Evolutionary conservation across 2,888 invertebrate species (phyloP), one percentile per base, ranked within the genome.

Genomic region (Amphipoea lucens): DNA sequence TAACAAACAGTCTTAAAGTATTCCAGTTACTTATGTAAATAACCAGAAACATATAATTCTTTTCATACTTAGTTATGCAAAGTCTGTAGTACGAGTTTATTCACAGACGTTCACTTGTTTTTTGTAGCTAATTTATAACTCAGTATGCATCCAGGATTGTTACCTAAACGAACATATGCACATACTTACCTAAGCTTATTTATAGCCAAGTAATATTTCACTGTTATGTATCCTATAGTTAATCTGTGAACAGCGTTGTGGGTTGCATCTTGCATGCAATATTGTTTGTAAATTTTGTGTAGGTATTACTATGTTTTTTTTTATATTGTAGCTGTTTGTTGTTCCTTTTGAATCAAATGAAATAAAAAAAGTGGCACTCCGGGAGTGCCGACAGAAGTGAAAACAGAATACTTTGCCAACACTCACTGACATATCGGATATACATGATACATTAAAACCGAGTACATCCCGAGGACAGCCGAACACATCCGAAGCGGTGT

Each of bases 111-210:
- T n/a, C 6, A 20, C 29, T 14, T 48, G 80, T 80, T 67, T 67
- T 79, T 70, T 70, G 36, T 1, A 12, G 60, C 5, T 51, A n/a
- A 79, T 74, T 75, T 81, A 80, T 75, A 42, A 48, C 51, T 48
- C 66, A 1, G 4, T 74, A 17, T 40, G 5, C 29, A 40, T 73
- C 40, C 29, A 74, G 48, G 48, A 29, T 65, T 66, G 51, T 81
- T 81, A 75, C 72, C 17, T 71, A 70, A 70, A 51, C 12, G 36
- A 12, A 29, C 23, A 9, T 36, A 11, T 17, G 40, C 29, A 36
- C 12, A 42, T 48, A 29, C 29, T 57, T 71, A 45, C 29, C 23
- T 36, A 17, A 36, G 23, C 20, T 29, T 29, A 48, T n/a, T 68
- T 68, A 14, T 42, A 29, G 42, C 68, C 17, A 12, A 36, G 48